These are phyloP conservation scores for Charina bottae DNA, from an alignment of 2,113 vertebrate species.

Conservation along the genomic window DNA sequence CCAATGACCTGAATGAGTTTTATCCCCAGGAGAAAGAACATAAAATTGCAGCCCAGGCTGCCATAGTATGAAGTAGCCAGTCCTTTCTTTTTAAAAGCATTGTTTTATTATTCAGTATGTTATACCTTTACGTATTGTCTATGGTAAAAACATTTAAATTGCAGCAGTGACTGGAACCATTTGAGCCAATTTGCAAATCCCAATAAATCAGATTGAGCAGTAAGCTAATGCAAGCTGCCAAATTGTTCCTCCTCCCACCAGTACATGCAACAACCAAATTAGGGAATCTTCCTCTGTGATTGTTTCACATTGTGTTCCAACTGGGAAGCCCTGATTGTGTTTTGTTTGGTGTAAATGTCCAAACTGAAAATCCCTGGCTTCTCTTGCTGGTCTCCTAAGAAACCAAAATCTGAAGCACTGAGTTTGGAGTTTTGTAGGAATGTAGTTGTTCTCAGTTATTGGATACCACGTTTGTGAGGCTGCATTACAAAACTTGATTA, in stretches of 20 bases:
- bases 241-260: background rate
- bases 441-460: conserved; percentile 4
- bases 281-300: background rate
- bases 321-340: background rate
- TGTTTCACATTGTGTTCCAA: background rate
- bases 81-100: background rate
- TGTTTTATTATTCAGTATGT: background rate
- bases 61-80: background rate
- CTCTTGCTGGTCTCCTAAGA: background rate
- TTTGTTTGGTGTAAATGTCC: background rate
- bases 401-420: background rate
- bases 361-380: background rate
- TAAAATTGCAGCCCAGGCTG: background rate
- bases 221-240: background rate
- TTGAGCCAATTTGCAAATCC: background rate
- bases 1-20: background rate
- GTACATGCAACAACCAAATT: background rate
- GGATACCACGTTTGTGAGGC: conserved; percentile 8
- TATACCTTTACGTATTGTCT: background rate
- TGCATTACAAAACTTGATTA: background rate
- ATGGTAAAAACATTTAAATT: background rate
- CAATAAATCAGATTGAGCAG: background rate
- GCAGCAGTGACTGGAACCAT: background rate
- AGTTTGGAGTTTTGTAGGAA: background rate
- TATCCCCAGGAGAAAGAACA: background rate